Conservation (phyloP, 2,113 vertebrate species). For the Mesembrinibis cayennensis region DNA sequence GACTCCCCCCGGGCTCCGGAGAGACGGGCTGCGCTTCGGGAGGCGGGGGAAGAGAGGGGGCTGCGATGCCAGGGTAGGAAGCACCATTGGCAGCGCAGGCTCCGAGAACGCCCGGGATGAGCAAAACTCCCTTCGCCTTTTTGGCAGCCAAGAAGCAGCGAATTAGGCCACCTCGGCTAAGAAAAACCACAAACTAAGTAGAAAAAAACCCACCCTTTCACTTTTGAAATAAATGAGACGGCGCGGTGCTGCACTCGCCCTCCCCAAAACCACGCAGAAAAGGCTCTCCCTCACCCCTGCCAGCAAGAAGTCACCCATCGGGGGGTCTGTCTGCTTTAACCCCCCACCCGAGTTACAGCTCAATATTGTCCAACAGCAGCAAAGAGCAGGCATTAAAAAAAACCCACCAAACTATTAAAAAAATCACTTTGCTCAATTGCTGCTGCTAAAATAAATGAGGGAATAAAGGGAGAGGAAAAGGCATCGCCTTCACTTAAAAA, state of each 20-base stretch:
- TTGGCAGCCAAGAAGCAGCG: background rate
- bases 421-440: background rate
- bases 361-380: background rate
- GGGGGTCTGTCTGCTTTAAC: background rate
- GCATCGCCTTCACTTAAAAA: background rate
- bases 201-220: background rate
- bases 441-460: background rate
- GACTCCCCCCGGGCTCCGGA: background rate
- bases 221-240: background rate
- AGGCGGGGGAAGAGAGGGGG: background rate
- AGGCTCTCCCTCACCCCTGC: background rate
- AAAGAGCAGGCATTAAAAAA: background rate
- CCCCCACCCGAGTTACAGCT: background rate
- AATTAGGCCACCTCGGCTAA: background rate
- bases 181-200: background rate
- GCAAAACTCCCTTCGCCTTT: background rate
- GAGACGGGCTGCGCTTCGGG: background rate
- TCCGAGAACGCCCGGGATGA: background rate
- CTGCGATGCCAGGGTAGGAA: background rate
- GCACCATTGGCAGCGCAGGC: too few species aligned
- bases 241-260: fast-evolving
- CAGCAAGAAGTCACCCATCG: background rate
- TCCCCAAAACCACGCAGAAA: background rate
- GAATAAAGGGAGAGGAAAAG: background rate
- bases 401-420: background rate